Conservation (phyloP, 2,797 vertebrate species). For the Microchirus variegatus region DNA sequence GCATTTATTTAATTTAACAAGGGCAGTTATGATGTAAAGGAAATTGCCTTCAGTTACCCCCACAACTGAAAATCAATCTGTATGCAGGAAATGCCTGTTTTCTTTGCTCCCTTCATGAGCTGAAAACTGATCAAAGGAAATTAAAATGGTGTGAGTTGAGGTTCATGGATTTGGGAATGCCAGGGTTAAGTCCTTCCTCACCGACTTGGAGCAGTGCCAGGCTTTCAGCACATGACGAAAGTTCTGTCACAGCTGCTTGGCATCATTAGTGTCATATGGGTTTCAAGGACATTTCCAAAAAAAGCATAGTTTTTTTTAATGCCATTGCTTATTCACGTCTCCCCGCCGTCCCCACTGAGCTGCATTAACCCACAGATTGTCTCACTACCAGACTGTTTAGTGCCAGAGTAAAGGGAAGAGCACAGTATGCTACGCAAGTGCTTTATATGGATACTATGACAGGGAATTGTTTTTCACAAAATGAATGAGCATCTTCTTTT, state of each 20-base stretch:
- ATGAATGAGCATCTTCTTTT: conserved; percentile 66
- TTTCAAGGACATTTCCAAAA: conserved; percentile 31
- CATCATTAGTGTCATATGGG: conserved; percentile 30
- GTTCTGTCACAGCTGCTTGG: conserved; percentile 42
- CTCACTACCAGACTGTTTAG: conserved; percentile 60
- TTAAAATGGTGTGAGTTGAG: conserved; percentile 30
- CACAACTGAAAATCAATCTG: conserved; percentile 26
- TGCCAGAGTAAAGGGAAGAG: conserved; percentile 76
- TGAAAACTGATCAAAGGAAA: conserved; percentile 51
- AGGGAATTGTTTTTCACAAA: conserved; percentile 75
- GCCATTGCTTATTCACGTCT: conserved; percentile 44
- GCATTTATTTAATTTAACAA: conserved; percentile 34
- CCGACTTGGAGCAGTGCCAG: conserved; percentile 40
- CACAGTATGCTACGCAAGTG: conserved; percentile 77
- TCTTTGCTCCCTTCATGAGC: conserved; percentile 30
- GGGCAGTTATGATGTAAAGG: conserved; percentile 23
- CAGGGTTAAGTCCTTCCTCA: conserved; percentile 34
- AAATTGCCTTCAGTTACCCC: conserved; percentile 30
- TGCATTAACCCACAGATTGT: conserved; percentile 63
- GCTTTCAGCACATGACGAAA: conserved; percentile 32
- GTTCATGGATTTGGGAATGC: conserved; percentile 49
- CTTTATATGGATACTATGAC: conserved; percentile 79
- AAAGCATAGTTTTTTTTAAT: conserved; percentile 13
- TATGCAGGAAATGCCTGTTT: conserved; percentile 19
- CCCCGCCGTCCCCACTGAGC: conserved; percentile 44